phyloP scores from a whole-genome alignment of 30 jellyfish, hydroid and myxozoan species.

The Phacellophora camtschatica region DNA sequence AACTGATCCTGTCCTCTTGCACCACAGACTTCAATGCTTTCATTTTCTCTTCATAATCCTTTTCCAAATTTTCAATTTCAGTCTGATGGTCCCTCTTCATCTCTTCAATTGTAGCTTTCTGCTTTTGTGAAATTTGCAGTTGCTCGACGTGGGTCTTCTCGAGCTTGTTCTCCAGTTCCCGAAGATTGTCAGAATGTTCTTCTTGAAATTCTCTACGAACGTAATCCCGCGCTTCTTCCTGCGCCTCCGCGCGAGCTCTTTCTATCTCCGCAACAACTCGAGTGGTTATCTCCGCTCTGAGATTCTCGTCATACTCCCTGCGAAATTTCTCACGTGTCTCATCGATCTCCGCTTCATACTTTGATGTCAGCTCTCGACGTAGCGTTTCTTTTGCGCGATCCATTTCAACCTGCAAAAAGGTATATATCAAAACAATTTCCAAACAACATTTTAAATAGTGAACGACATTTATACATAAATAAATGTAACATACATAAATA shows the following conservation, averaged over 20 bases:
- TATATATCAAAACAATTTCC: too few species aligned
- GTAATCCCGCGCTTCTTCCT: too few species aligned
- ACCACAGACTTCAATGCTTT: neutral
- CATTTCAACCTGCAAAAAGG: conserved; percentile 32
- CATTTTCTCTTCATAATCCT: conserved; percentile 17
- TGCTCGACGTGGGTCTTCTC: conserved; percentile 57
- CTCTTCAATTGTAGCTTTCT: conserved; percentile 24
- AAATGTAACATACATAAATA: too few species aligned
- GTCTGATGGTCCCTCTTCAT: conserved; percentile 39
- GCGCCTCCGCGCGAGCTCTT: conserved; percentile 32
- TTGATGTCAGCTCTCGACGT: conserved; percentile 29
- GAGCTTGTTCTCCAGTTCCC: conserved; percentile 35
- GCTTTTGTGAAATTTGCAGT: conserved; percentile 43
- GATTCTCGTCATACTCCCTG: conserved; percentile 27
- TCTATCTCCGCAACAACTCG: conserved; percentile 24
- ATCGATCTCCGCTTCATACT: conserved; percentile 14
- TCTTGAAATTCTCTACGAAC: neutral
- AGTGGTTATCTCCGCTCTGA: conserved; percentile 21
- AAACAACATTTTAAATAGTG: too few species aligned
- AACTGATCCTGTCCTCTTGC: neutral
- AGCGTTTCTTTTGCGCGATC: conserved; percentile 40
- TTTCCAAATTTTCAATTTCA: conserved; percentile 20
- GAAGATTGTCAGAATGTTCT: conserved; percentile 7
- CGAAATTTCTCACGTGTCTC: conserved; percentile 27
- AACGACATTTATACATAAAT: too few species aligned